These are phyloP conservation scores for Thecocarcelia acutangulata DNA, from an alignment of 2,888 invertebrate species.

Conservation along the genomic window DNA sequence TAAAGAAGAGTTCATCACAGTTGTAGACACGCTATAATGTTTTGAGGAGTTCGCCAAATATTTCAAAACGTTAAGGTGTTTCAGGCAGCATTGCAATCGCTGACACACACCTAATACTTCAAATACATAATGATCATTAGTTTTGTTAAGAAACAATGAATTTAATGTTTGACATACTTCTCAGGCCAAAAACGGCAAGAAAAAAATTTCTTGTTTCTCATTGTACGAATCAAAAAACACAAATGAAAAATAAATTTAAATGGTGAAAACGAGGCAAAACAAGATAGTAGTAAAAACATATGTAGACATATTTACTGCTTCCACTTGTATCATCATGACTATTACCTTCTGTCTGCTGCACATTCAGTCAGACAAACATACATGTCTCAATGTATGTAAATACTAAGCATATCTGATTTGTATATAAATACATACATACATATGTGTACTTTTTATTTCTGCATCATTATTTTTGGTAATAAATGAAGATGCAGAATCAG, in stretches of 20 bases:
- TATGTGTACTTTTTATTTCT: not conserved
- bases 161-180: slow-evolving; percentile 38
- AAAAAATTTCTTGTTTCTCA: not conserved
- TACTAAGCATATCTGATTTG: too few relatives aligned
- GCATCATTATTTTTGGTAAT: too few relatives aligned
- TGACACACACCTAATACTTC: too few relatives aligned
- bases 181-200: not conserved
- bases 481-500: too few relatives aligned
- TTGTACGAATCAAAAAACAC: not conserved
- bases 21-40: too few relatives aligned
- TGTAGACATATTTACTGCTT: not conserved
- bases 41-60: too few relatives aligned
- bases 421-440: not conserved
- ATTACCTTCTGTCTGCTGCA: not conserved
- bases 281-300: not conserved
- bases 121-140: slow-evolving; percentile 1
- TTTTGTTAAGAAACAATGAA: not conserved
- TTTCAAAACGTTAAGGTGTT: too few relatives aligned
- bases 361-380: not conserved
- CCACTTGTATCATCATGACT: not conserved
- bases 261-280: slow-evolving; percentile 3
- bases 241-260: not conserved
- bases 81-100: too few relatives aligned
- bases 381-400: not conserved
- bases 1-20: too few relatives aligned